Base-by-base conservation (phyloP, 2,888 invertebrate genomes). In the Cyaniris semiargus region DNA sequence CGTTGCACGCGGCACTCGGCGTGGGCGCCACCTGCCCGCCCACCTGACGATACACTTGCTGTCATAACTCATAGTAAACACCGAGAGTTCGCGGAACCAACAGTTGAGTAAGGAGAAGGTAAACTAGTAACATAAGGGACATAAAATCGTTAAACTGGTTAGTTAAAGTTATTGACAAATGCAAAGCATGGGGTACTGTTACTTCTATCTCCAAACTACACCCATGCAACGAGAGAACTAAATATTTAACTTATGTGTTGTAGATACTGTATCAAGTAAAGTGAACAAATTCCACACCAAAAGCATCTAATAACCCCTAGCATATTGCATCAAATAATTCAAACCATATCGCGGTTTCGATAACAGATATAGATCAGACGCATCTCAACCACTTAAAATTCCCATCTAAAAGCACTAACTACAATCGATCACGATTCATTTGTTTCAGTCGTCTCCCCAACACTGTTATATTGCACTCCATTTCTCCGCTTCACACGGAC, bases 1-100 rank as follows among this genome's bases (percentile, higher is more conserved):
- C 83, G 81, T 83, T 93, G 93, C 93, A 92, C 93, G 92, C 93
- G 93, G 90, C 91, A 90, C 93, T 86, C 86, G 83, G 81, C 87
- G 93, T 91, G 86, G 92, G 92, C 86, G 88, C 85, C 89, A 90
- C 91, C 90, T 91, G 89, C 84, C 86, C 86, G 83, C 92, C 92
- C 88, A 92, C 93, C 53, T 5, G 18, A 18, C 53, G 53, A 53
- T 53, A 5, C 53, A 53, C 70, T 60, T 23, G 23, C 60, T 60
- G 21, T 60, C 60, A 60, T 21, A 58, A 2, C 1, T 5, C 2
- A 58, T 10, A 23, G 60, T 60, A 21, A 60, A 60, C 60, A 23
- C 60, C 2, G 60, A 60, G 1, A 23, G 60, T 60, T 60, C 21
- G 60, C 60, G 60, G 60, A 60, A 60, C 23, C 23, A 23, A 23